A percentile compares a stretch with the other conserved stretches of the same genome.
These are phyloP conservation scores for Tringa solitaria DNA, from an alignment of 2,113 vertebrate species.

Conservation along the genomic window DNA sequence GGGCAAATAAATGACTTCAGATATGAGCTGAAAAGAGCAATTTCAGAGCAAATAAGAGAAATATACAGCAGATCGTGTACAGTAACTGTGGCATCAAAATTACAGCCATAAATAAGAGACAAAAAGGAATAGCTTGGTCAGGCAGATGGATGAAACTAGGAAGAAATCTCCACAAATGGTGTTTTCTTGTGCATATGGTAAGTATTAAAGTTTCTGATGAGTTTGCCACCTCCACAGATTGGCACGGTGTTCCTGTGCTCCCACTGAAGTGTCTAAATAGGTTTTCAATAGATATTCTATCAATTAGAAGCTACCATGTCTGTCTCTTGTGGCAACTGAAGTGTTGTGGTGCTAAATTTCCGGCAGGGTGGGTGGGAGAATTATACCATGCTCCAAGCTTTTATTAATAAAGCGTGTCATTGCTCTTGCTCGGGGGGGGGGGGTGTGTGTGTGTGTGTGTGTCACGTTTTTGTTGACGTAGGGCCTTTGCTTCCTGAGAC, in stretches of 20 bases:
- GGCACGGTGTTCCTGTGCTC: neutral
- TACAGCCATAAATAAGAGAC: constrained; percentile 56
- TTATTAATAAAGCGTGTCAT: neutral
- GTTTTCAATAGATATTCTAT: neutral
- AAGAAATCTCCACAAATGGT: constrained; percentile 10
- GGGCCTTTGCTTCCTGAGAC: neutral
- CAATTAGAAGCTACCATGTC: neutral
- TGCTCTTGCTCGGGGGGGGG: neutral
- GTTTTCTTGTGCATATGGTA: constrained; percentile 20
- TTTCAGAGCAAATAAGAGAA: constrained; percentile 36
- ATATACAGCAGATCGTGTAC: constrained; percentile 4
- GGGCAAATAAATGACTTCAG: constrained; percentile 36
- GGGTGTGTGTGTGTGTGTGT: too few species aligned
- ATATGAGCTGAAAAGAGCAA: constrained; percentile 29
- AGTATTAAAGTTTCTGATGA: neutral
- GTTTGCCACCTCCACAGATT: neutral
- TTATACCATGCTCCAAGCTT: fast-evolving
- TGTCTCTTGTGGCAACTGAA: neutral
- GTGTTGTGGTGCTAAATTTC: neutral
- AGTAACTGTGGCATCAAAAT: constrained; percentile 47
- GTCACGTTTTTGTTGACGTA: neutral
- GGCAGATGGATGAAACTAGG: constrained; percentile 22
- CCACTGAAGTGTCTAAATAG: neutral
- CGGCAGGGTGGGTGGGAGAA: neutral
- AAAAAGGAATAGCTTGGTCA: constrained; percentile 20